Evolutionary conservation across 2,113 vertebrate species (phyloP).

Genomic region (Sclerurus mexicanus): DNA sequence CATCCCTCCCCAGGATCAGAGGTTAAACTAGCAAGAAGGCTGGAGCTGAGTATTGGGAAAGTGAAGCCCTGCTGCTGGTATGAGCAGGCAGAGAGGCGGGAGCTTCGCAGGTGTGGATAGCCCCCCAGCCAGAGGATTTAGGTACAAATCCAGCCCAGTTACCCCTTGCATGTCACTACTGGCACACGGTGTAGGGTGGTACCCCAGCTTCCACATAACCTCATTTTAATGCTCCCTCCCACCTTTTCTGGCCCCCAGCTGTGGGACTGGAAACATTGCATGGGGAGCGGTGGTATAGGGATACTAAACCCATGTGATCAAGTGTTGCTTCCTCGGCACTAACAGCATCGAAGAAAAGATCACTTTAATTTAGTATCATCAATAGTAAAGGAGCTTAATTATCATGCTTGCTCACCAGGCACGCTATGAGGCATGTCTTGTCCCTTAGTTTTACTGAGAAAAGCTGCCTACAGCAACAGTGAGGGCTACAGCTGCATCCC

Average conservation of each 20-base stretch:
- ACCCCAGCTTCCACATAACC: background rate
- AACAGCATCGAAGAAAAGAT: slow-evolving; percentile 9
- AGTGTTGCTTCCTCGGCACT: background rate
- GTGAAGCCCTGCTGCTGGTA: background rate
- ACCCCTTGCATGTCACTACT: too few relatives aligned
- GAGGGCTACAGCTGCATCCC: background rate
- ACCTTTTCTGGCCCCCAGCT: background rate
- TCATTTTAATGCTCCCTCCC: rapidly evolving
- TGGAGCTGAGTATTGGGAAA: background rate
- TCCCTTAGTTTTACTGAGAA: background rate
- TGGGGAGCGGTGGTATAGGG: background rate
- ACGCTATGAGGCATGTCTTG: background rate
- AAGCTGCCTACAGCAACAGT: background rate
- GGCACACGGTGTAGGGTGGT: rapidly evolving
- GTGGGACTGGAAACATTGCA: background rate
- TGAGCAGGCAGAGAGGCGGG: background rate
- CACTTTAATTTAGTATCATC: slow-evolving; percentile 31
- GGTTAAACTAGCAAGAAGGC: background rate
- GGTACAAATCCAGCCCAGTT: background rate
- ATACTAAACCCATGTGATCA: background rate
- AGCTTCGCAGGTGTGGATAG: rapidly evolving
- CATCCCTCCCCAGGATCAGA: background rate
- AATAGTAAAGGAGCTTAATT: slow-evolving; percentile 30
- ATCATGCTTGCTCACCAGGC: background rate
- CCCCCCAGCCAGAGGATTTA: rapidly evolving